Evolutionary conservation across 2,888 invertebrate species (phyloP).

Genomic region (Gnatocerus cornutus): DNA sequence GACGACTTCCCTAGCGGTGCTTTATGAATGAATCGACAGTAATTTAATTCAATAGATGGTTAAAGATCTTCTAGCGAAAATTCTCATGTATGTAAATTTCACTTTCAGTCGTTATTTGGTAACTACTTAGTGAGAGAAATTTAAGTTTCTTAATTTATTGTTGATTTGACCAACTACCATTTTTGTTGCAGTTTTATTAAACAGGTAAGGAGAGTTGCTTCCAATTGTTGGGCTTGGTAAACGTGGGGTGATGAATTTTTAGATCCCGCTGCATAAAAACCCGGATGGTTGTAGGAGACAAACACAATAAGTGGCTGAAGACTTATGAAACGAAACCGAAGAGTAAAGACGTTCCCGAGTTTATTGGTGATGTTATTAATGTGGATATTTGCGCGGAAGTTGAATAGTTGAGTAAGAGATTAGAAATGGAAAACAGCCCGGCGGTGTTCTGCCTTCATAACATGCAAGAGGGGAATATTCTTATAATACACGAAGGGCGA

Average conservation of each 20-base stretch:
- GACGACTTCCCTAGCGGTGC: no score
- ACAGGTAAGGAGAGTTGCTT: no score
- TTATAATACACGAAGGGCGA: slow-evolving; percentile 72
- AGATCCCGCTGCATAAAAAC: slow-evolving; percentile 94
- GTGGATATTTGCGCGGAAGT: slow-evolving; percentile 79
- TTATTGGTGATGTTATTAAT: slow-evolving; percentile 55
- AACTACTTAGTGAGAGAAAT: no score
- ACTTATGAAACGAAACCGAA: slow-evolving; percentile 73
- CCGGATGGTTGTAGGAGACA: slow-evolving; percentile 97
- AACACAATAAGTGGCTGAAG: slow-evolving; percentile 85
- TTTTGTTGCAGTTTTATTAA: no score
- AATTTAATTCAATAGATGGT: no score
- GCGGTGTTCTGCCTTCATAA: slow-evolving; percentile 97
- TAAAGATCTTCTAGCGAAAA: no score
- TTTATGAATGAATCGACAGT: no score
- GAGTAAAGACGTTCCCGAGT: slow-evolving; percentile 65
- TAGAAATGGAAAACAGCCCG: slow-evolving; percentile 79
- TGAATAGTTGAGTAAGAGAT: slow-evolving; percentile 79
- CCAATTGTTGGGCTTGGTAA: background rate
- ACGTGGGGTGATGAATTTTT: slow-evolving; percentile 57
- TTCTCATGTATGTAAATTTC: no score
- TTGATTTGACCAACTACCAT: no score
- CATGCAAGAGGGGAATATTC: slow-evolving; percentile 89
- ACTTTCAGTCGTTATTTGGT: no score
- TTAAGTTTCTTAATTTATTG: no score